Conservation (phyloP, 1,140 invertebrate species). For the Drosophila tropicalis region DNA sequence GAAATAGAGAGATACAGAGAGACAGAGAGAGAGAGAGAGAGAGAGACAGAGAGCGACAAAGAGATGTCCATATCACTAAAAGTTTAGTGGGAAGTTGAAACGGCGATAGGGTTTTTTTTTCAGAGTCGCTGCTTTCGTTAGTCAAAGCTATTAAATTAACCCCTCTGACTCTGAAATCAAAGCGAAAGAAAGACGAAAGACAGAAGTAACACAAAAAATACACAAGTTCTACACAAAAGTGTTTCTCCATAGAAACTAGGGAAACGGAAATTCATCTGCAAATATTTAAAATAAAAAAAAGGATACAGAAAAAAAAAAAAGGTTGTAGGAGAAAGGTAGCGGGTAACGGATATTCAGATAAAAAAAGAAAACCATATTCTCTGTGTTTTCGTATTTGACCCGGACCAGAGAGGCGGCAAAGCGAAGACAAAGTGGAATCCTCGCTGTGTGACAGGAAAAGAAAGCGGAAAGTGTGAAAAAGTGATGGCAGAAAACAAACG, state of each 20-base stretch:
- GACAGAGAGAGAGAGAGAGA: not conserved
- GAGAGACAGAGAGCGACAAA: not conserved
- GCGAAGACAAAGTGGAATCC: conserved; percentile 22
- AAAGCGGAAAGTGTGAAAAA: conserved; percentile 24
- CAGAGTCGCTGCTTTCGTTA: not conserved
- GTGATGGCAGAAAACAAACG: conserved; percentile 8
- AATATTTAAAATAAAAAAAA: conserved; percentile 6
- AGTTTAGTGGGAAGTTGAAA: conserved; percentile 6
- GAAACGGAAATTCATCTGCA: conserved; percentile 11
- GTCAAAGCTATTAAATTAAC: conserved; percentile 14
- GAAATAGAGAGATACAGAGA: not conserved
- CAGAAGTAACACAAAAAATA: not conserved
- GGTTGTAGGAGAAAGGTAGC: not conserved
- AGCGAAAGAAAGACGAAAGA: not conserved
- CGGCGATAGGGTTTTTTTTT: not conserved
- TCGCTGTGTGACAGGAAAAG: conserved; percentile 13
- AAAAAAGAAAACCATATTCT: conserved; percentile 40
- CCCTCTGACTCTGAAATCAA: conserved; percentile 8
- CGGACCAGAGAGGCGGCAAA: conserved; percentile 30
- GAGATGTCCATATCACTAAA: not conserved
- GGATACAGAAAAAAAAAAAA: not conserved
- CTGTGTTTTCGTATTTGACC: conserved; percentile 46
- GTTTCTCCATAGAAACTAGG: conserved; percentile 5
- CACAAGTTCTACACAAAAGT: not conserved
- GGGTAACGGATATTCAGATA: not conserved